A percentile compares a stretch with the other conserved stretches of the same genome.
Evolutionary conservation across 92 coral and sea anemone species (phyloP).

Genomic region (Micromussa lordhowensis): DNA sequence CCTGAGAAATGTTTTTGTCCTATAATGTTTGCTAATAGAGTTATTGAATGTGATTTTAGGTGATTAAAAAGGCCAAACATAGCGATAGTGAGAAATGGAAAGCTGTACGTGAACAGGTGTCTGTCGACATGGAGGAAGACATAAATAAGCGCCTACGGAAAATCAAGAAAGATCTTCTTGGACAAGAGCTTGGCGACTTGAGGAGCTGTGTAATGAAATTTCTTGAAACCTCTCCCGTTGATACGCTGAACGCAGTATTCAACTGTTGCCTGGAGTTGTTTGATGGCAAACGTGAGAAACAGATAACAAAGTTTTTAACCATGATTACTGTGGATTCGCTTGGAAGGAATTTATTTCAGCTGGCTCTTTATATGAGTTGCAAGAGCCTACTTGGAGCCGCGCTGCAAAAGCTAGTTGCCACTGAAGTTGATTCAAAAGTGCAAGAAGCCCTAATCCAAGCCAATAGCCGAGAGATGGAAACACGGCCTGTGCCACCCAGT

Average conservation of each 20-base stretch:
- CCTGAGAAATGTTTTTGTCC: too few relatives aligned
- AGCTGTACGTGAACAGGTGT: conserved; percentile 58
- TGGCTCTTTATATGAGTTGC: conserved; percentile 78
- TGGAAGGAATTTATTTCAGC: conserved; percentile 74
- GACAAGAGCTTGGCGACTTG: conserved; percentile 71
- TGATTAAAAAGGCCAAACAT: conserved; percentile 69
- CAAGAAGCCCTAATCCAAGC: not conserved
- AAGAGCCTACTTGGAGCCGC: conserved; percentile 46
- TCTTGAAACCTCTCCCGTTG: conserved; percentile 69
- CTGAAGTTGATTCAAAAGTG: not conserved
- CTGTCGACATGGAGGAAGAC: conserved; percentile 76
- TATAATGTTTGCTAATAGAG: not conserved
- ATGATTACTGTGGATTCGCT: conserved; percentile 42
- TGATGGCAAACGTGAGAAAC: conserved; percentile 45
- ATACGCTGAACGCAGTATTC: conserved; percentile 66
- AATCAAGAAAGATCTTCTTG: conserved; percentile 80
- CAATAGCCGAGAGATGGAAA: not conserved
- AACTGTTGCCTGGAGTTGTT: conserved; percentile 67
- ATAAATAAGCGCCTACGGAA: conserved; percentile 67
- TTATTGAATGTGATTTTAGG: conserved; percentile 30
- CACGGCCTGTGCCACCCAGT: conserved; percentile 37
- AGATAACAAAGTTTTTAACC: conserved; percentile 56
- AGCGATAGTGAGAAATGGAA: conserved; percentile 75
- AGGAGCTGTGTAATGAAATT: conserved; percentile 75
- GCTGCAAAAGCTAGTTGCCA: conserved; percentile 14